A percentile compares a stretch with the other conserved stretches of the same genome.
Conservation (phyloP, 2,797 vertebrate genomes). For the Poeciliopsis presidionis region DNA sequence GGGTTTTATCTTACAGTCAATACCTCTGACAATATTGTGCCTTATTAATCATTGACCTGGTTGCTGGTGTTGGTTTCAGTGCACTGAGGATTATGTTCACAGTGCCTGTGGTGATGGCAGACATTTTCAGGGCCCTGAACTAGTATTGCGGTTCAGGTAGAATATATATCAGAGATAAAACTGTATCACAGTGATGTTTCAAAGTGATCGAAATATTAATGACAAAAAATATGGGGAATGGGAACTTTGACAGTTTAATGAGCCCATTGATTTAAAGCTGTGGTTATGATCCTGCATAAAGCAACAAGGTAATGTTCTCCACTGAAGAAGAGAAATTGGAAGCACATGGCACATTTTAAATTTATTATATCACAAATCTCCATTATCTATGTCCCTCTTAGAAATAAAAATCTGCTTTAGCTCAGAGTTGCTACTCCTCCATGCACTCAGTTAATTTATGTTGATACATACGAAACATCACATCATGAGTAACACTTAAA, state of each 20-base stretch:
- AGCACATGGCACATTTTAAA: slow-evolving; percentile 12
- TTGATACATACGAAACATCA: slow-evolving; percentile 14
- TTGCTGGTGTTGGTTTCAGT: slow-evolving; percentile 72
- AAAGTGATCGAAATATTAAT: slow-evolving; percentile 17
- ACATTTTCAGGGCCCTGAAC: slow-evolving; percentile 50
- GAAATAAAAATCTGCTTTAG: slow-evolving; percentile 2
- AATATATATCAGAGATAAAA: slow-evolving; percentile 2
- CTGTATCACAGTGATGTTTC: background rate
- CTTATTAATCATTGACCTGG: slow-evolving; percentile 83
- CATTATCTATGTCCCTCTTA: slow-evolving; percentile 3
- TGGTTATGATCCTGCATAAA: slow-evolving; percentile 12
- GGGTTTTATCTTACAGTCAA: slow-evolving; percentile 68
- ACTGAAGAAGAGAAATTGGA: background rate
- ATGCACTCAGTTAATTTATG: slow-evolving; percentile 12
- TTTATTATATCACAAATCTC: slow-evolving; percentile 1
- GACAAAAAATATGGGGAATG: background rate
- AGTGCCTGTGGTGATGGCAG: slow-evolving; percentile 49
- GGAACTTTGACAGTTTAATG: slow-evolving; percentile 14
- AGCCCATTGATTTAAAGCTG: slow-evolving; percentile 5
- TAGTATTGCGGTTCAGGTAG: slow-evolving; percentile 5
- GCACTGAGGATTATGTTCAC: slow-evolving; percentile 63
- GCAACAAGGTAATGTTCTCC: slow-evolving; percentile 1
- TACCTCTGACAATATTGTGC: slow-evolving; percentile 64
- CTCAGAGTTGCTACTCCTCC: slow-evolving; percentile 11
- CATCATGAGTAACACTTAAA: background rate